Evolutionary conservation across 2,797 vertebrate species (phyloP), one percentile per base, ranked within the genome.

Genomic region (Megalops cyprinoides): DNA sequence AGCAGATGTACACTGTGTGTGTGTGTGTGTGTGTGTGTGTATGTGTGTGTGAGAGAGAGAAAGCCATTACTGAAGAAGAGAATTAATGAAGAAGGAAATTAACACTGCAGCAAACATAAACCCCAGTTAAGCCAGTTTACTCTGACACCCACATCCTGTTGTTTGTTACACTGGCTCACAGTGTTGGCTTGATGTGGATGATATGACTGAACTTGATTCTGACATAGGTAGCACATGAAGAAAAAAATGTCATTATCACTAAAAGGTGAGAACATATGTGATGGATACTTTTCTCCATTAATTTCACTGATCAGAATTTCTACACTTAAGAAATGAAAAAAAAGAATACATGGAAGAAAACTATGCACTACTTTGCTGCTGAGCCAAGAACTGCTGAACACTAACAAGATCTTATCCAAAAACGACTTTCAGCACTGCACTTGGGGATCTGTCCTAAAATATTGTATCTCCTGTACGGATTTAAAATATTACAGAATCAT

Each of bases 41-140:
- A 44, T 0, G 44, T 46, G 51, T 0, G 51, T 53, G 51, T 12
- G 49, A 14, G 77, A 79, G 81, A 82, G 79, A 83, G 86, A 79
- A 91, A 86, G 77, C 78, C 88, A 91, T 92, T 90, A 84, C 79
- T 82, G 85, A 83, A 87, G 88, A 90, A 88, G 84, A 86, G 83
- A 90, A 82, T 87, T 92, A 91, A 93, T 91, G 91, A 92, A 89
- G 85, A 88, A 86, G 77, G 80, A 90, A 89, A 93, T 92, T 88
- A 93, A 89, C 85, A 91, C 62, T 88, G 79, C 56, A 79, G 85
- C 86, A 89, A 12, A 87, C 88, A 78, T 85, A 71, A 78, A 85
- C 74, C 51, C 81, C 58, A 85, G 49, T 55, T 76, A 55, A 48
- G 71, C 39, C 15, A 55, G 74, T 76, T 86, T 85, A 82, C 74